A percentile compares a stretch with the other conserved stretches of the same genome.
phyloP scores from a whole-genome alignment of 2,888 invertebrate genomes.

The Melipona bicolor region DNA sequence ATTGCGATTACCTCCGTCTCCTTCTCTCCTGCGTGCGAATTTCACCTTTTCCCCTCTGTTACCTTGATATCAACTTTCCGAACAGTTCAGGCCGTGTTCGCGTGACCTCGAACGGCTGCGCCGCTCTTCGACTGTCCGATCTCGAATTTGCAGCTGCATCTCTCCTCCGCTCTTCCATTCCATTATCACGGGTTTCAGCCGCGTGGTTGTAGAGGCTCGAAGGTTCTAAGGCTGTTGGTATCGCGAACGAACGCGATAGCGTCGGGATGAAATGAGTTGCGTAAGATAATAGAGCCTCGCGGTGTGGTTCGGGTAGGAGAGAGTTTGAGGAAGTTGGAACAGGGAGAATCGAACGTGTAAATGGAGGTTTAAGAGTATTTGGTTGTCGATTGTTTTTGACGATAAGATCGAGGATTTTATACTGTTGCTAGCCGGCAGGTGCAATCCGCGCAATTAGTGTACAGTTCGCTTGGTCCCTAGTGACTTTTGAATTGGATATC shows the following conservation, averaged over 20 bases:
- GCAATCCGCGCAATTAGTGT: not conserved
- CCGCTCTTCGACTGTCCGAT: not conserved
- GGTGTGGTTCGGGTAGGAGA: not conserved
- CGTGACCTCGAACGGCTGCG: conserved; percentile 38
- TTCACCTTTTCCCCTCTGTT: conserved; percentile 11
- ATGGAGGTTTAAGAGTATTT: not conserved
- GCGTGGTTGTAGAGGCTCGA: not conserved
- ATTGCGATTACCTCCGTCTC: conserved; percentile 68
- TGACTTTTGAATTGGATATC: no score
- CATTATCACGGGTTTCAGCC: conserved; percentile 23
- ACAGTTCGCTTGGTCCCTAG: not conserved
- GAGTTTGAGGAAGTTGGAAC: not conserved
- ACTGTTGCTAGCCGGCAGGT: not conserved
- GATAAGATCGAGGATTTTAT: not conserved
- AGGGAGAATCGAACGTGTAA: not conserved
- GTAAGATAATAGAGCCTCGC: not conserved
- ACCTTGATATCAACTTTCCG: conserved; percentile 29
- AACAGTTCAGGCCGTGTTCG: conserved; percentile 31
- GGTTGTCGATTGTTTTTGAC: not conserved
- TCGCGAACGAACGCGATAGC: conserved; percentile 1
- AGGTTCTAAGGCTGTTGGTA: not conserved
- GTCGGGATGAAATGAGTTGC: not conserved
- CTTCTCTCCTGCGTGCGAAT: conserved; percentile 26
- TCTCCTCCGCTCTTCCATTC: not conserved
- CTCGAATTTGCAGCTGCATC: conserved; percentile 4